Percentiles rank a stretch among this genome's conserved stretches.
Evolutionary conservation across 2,888 invertebrate genomes (phyloP).

Genomic region (Heliconius ismenius): DNA sequence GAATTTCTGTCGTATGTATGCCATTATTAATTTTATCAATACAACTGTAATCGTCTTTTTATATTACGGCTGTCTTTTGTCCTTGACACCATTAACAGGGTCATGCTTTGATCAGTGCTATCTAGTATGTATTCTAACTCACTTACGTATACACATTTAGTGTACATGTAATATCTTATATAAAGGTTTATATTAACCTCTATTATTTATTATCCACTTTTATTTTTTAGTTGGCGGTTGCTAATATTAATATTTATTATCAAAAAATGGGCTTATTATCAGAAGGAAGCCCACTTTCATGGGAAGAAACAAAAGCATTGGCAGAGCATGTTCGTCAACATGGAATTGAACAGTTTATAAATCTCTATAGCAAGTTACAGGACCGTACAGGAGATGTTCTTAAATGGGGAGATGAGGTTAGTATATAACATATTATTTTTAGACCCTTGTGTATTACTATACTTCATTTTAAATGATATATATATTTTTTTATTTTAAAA

Average conservation of each 20-base stretch:
- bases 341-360: constrained; percentile 97
- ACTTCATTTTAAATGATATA: not conserved
- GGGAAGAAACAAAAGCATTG: constrained; percentile 94
- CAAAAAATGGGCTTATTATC: constrained; percentile 94
- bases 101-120: not conserved
- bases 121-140: not conserved
- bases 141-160: not conserved
- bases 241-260: constrained; percentile 37
- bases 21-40: not conserved
- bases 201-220: not conserved
- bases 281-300: constrained; percentile 95
- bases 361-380: constrained; percentile 92
- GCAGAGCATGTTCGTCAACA: constrained; percentile 96
- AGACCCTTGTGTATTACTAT: not conserved
- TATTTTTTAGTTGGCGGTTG: not conserved
- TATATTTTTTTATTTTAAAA: not conserved
- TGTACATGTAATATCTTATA: not conserved
- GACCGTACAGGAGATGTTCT: constrained; percentile 95
- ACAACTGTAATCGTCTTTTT: not conserved
- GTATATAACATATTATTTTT: constrained; percentile 30
- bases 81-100: constrained; percentile 15
- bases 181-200: not conserved
- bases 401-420: constrained; percentile 97
- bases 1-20: not conserved
- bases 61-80: not conserved